These are phyloP conservation scores for Argyra leucocephala DNA, from an alignment of 2,888 invertebrate species.

Conservation along the genomic window DNA sequence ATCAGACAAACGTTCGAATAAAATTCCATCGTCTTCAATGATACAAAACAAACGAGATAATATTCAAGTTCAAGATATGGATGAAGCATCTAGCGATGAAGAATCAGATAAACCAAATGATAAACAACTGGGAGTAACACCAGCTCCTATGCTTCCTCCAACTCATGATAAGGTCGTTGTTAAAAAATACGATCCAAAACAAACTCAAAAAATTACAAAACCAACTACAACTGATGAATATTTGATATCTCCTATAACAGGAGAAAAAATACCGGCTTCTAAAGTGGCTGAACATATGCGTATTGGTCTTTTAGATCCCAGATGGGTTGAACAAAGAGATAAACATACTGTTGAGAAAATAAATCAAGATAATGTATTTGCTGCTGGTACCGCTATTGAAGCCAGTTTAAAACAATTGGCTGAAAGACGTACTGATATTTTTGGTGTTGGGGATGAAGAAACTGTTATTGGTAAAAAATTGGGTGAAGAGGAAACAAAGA, in stretches of 20 bases:
- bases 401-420: constrained; percentile 91
- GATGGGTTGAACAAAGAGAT: constrained; percentile 96
- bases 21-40: constrained; percentile 29
- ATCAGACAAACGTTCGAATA: constrained; percentile 25
- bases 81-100: constrained; percentile 74
- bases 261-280: constrained; percentile 92
- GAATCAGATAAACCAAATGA: constrained; percentile 47
- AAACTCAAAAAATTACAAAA: constrained; percentile 53
- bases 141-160: constrained; percentile 67
- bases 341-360: constrained; percentile 86
- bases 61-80: constrained; percentile 77
- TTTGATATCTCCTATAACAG: constrained; percentile 95
- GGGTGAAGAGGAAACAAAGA: constrained; percentile 74
- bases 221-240: constrained; percentile 70
- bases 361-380: constrained; percentile 65
- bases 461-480: constrained; percentile 98
- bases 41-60: constrained; percentile 43
- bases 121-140: constrained; percentile 34
- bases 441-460: constrained; percentile 97
- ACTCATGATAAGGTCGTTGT: constrained; percentile 88
- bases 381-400: constrained; percentile 77
- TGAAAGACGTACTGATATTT: constrained; percentile 98
- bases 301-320: constrained; percentile 88
- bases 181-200: constrained; percentile 95
- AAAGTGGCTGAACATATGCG: constrained; percentile 98